Evolutionary conservation across 2,888 invertebrate species (phyloP).

Genomic region (Cybosia mesomella): DNA sequence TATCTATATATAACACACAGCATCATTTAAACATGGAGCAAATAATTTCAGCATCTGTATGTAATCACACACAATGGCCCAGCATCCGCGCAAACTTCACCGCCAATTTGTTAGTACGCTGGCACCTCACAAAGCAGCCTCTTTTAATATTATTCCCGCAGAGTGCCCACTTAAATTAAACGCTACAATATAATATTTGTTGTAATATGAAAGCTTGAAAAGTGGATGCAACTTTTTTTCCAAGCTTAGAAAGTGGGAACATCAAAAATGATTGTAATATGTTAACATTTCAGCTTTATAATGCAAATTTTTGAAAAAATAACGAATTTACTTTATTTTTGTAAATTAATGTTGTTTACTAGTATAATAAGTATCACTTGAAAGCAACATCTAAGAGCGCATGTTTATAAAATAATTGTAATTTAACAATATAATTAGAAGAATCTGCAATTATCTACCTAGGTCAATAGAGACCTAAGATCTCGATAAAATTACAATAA

Average conservation of each 20-base stretch:
- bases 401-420: background rate
- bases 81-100: slow-evolving; percentile 56
- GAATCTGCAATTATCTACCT: background rate
- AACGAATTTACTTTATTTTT: background rate
- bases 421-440: background rate
- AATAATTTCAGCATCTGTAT: slow-evolving; percentile 24
- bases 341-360: too few species aligned
- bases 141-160: slow-evolving; percentile 72
- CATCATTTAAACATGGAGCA: too few species aligned
- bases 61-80: slow-evolving; percentile 26
- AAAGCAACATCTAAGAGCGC: too few species aligned
- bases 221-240: slow-evolving; percentile 42
- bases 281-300: background rate
- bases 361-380: too few species aligned
- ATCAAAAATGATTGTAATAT: slow-evolving; percentile 22
- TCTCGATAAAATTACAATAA: background rate
- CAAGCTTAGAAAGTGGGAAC: slow-evolving; percentile 23
- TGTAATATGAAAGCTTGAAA: slow-evolving; percentile 52
- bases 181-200: slow-evolving; percentile 65
- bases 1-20: background rate
- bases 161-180: slow-evolving; percentile 72
- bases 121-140: slow-evolving; percentile 77
- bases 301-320: background rate
- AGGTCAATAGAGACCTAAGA: background rate
- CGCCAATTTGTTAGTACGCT: slow-evolving; percentile 79